These are phyloP conservation scores for Rhinoraja longicauda DNA, from an alignment of 2,797 vertebrate genomes.

Conservation along the genomic window DNA sequence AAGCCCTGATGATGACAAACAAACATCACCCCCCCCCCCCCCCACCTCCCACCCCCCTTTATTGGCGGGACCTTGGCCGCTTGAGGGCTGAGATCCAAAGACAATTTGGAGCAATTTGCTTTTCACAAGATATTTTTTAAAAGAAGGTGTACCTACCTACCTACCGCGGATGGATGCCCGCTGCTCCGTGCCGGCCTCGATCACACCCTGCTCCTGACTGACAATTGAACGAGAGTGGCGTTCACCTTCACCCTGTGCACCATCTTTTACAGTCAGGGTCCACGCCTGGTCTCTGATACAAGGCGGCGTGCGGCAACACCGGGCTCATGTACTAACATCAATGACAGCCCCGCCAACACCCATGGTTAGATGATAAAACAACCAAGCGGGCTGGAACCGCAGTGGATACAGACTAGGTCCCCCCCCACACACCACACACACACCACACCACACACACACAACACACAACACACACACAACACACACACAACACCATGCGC, in stretches of 20 bases:
- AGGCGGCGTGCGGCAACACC: not conserved
- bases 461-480: too few relatives aligned
- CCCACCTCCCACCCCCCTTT: conserved; percentile 10
- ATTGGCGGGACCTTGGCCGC: not conserved
- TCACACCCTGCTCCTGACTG: not conserved
- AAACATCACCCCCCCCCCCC: conserved; percentile 24
- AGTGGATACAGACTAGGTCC: not conserved
- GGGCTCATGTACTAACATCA: not conserved
- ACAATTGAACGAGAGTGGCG: not conserved
- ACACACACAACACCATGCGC: conserved; percentile 8
- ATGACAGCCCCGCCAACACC: not conserved
- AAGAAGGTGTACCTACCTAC: not conserved
- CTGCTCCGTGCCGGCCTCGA: too few relatives aligned
- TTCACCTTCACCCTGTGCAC: not conserved
- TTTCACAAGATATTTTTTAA: too few relatives aligned
- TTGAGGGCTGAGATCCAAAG: not conserved
- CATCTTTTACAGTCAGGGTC: too few relatives aligned
- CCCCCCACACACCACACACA: too few relatives aligned
- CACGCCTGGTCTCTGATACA: too few relatives aligned
- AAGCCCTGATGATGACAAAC: conserved; percentile 13
- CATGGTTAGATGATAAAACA: too few relatives aligned
- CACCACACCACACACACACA: too few relatives aligned
- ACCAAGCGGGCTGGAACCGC: not conserved
- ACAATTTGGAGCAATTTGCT: not conserved
- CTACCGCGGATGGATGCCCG: too few relatives aligned